phyloP scores from a whole-genome alignment of 2,113 vertebrate genomes.

The Megalops atlanticus region DNA sequence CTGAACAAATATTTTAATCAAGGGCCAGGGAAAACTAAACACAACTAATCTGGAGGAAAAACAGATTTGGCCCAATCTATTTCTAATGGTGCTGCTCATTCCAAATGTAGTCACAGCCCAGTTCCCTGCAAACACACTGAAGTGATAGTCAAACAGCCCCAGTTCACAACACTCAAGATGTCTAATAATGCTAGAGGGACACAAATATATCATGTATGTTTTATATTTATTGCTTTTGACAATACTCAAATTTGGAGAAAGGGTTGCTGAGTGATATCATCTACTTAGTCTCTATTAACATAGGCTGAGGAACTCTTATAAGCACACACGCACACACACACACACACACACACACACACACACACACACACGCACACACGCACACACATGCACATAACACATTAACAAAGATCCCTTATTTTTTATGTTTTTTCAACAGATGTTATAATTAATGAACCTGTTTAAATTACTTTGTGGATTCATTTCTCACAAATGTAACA shows the following conservation, averaged over 20 bases:
- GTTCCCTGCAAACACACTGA: neutral
- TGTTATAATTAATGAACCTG: no score
- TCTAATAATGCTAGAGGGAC: no score
- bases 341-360: neutral
- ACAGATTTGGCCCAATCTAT: neutral
- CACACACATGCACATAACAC: neutral
- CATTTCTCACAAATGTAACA: no score
- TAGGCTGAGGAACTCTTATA: neutral
- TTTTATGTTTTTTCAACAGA: no score
- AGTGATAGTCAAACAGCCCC: conserved; percentile 4
- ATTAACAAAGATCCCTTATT: neutral
- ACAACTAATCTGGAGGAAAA: neutral
- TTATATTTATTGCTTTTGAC: no score
- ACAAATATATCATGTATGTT: no score
- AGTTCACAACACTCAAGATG: neutral
- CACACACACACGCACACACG: neutral
- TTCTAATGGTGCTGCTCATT: neutral
- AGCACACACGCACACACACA: neutral
- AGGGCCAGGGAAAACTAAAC: conserved; percentile 2
- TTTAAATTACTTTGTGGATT: no score
- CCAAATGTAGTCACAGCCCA: conserved; percentile 1
- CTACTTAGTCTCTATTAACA: no score
- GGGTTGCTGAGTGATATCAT: no score
- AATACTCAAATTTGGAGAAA: no score
- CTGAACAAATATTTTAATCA: neutral